These are phyloP conservation scores for Meteorus sp. DNA, from an alignment of 1,140 invertebrate species.

Conservation along the genomic window DNA sequence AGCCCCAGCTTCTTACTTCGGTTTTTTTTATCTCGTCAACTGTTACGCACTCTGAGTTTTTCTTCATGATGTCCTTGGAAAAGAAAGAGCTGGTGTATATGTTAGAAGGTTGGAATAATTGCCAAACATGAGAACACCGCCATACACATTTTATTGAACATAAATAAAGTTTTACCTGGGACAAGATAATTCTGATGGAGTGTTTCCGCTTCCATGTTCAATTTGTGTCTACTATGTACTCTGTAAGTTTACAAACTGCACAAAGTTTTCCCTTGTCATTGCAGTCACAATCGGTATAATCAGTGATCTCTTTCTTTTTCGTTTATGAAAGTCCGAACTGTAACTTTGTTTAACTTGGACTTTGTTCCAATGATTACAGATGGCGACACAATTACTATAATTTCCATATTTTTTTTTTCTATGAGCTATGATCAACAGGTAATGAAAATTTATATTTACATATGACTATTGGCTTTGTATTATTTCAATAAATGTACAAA, in stretches of 20 bases:
- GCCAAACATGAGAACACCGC: too few relatives aligned
- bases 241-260: constrained; percentile 2
- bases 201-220: not conserved
- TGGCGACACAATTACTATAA: constrained; percentile 24
- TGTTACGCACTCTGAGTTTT: constrained; percentile 10
- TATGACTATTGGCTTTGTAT: too few relatives aligned
- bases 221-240: too few relatives aligned
- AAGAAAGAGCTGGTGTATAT: not conserved
- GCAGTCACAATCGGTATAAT: not conserved
- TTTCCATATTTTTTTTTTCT: not conserved
- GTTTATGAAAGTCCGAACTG: not conserved
- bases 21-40: too few relatives aligned
- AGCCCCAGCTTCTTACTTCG: too few relatives aligned
- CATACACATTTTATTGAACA: too few relatives aligned
- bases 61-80: constrained; percentile 24
- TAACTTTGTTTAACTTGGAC: not conserved
- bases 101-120: not conserved
- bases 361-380: constrained; percentile 9
- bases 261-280: constrained; percentile 10
- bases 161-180: too few relatives aligned
- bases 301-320: constrained; percentile 1
- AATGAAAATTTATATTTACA: too few relatives aligned
- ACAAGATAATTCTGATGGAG: not conserved
- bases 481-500: not conserved
- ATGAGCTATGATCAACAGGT: too few relatives aligned